Conservation (phyloP, 2,113 vertebrate genomes). For the Tragelaphus strepsiceros region DNA sequence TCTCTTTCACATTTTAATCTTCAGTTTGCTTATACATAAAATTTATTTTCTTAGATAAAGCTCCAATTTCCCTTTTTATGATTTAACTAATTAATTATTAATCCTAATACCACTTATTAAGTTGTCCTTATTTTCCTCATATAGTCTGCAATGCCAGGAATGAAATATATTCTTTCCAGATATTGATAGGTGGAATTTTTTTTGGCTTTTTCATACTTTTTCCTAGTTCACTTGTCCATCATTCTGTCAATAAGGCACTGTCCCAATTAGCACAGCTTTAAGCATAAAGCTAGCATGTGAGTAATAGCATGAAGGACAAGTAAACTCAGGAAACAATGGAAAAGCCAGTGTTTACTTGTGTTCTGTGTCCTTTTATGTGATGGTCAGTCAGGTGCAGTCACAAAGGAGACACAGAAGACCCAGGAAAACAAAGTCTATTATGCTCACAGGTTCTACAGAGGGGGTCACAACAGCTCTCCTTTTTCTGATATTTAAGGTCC, state of each 20-base stretch:
- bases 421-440: background rate
- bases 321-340: background rate
- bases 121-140: background rate
- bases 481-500: background rate
- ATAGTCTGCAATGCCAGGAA: background rate
- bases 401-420: background rate
- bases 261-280: background rate
- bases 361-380: background rate
- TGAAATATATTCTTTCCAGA: background rate
- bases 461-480: background rate
- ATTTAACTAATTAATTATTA: background rate
- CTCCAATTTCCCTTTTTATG: background rate
- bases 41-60: background rate
- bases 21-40: background rate
- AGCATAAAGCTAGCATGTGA: fast-evolving
- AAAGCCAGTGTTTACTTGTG: background rate
- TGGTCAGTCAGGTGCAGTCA: background rate
- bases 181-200: background rate
- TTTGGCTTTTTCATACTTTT: background rate
- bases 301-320: background rate
- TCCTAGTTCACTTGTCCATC: background rate
- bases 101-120: background rate
- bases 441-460: background rate
- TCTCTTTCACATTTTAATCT: background rate
- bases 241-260: background rate